Conservation (phyloP, 2,797 vertebrate genomes). For the Petrocephalus sullivani region DNA sequence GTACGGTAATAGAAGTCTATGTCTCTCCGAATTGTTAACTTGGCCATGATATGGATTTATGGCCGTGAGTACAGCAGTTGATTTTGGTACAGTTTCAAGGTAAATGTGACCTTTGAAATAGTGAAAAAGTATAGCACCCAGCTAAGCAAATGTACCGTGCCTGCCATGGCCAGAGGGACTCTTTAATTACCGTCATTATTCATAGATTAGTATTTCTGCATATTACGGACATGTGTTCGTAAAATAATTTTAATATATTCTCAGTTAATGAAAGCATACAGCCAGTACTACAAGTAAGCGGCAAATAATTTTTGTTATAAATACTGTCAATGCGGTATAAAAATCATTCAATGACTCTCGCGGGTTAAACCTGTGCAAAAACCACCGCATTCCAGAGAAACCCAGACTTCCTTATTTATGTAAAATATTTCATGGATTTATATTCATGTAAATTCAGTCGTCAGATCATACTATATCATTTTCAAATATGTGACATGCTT, state of each 20-base stretch:
- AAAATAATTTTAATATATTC: neutral
- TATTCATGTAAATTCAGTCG: neutral
- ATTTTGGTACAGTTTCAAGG: neutral
- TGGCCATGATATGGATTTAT: neutral
- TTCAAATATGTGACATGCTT: neutral
- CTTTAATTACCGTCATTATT: neutral
- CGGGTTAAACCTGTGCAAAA: neutral
- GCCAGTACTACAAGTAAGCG: neutral
- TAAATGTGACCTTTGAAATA: conserved; percentile 3
- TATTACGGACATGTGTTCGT: neutral
- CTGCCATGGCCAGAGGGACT: neutral
- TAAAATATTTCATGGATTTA: neutral
- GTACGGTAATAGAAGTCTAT: neutral
- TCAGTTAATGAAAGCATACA: neutral
- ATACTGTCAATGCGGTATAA: neutral
- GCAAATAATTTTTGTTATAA: neutral
- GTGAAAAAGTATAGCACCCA: neutral
- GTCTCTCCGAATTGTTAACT: neutral
- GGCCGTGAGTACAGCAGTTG: neutral
- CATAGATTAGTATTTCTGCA: neutral
- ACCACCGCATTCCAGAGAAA: neutral
- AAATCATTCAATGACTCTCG: neutral
- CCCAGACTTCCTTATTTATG: neutral
- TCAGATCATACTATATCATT: neutral
- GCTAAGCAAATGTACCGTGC: neutral